phyloP scores from a whole-genome alignment of 2,888 invertebrate genomes.

The Hirtodrosophila duncani region DNA sequence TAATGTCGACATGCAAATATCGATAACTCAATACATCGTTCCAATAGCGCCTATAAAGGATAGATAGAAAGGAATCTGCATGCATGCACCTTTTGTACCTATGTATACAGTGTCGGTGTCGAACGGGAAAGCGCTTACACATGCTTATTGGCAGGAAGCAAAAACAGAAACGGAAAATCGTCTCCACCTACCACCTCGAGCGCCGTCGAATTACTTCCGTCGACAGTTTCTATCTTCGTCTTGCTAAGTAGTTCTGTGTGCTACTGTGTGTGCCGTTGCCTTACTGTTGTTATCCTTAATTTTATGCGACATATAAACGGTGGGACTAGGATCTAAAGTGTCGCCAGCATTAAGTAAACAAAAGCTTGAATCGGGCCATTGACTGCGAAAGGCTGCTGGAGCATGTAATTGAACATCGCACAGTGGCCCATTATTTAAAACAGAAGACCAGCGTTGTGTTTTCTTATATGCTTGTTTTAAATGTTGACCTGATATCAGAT shows the following conservation, averaged over 20 bases:
- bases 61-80: slow-evolving; percentile 16
- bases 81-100: slow-evolving; percentile 45
- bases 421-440: slow-evolving; percentile 20
- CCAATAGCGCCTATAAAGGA: no score
- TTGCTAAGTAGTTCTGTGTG: no score
- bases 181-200: no score
- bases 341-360: slow-evolving; percentile 61
- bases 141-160: slow-evolving; percentile 27
- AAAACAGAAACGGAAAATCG: slow-evolving; percentile 14
- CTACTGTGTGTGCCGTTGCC: slow-evolving; percentile 1
- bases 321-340: slow-evolving; percentile 44
- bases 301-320: slow-evolving; percentile 57
- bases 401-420: slow-evolving; percentile 8
- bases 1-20: no score
- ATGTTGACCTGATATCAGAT: no score
- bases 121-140: slow-evolving; percentile 38
- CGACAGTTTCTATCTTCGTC: no score
- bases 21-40: no score
- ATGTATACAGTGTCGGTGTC: neutral
- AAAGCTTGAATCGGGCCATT: slow-evolving; percentile 27
- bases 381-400: slow-evolving; percentile 11
- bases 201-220: no score
- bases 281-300: slow-evolving; percentile 40
- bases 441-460: neutral
- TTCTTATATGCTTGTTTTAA: neutral